Base-by-base conservation (phyloP, 2,888 invertebrate species). In the Lydus trimaculatus region DNA sequence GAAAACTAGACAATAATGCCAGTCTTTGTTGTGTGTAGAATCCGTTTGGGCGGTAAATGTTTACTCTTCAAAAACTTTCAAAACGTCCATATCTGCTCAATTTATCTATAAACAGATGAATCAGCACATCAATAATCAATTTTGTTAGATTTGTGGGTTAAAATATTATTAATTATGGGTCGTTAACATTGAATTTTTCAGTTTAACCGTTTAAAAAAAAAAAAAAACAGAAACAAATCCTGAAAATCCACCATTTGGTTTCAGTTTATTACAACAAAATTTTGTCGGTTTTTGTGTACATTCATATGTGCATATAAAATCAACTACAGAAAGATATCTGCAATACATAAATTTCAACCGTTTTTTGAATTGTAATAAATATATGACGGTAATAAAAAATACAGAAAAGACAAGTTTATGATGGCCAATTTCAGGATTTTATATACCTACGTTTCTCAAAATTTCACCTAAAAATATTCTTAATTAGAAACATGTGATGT, bases 351-450 rank as follows among this genome's bases (percentile, higher is more conserved):
- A 56, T 56, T 56, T 56, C 56, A 23, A 56, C 13, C 7, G 5
- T 43, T 43, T 56, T 56, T 56, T 20, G 25, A 56, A 56, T 56
- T 20, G 20, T 11, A 48, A 48, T 48, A 48, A 48, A 48, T 48
- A 48, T 48, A 48, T 48, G 20, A 8, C 56, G 5, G 25, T 56
- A 56, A 56, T 56, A 56, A 56, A 56, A 56, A 56, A 56, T 56
- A 9, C 25, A 11, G 56, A 56, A 56, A 56, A 25, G 56, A 56
- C 56, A 56, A 56, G 13, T 56, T 56, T 56, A 56, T 15, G 56
- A 56, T 56, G 25, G 56, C 25, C 15, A 56, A 56, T 56, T 56
- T 56, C 25, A 2, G 56, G 56, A 56, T 56, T 56, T 25, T 56
- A 56, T 56, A 48, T 20, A 17, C 17, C 39, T 2, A 56, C 25